Base-by-base conservation (phyloP, 2,113 vertebrate species). In the Heteronetta atricapilla region DNA sequence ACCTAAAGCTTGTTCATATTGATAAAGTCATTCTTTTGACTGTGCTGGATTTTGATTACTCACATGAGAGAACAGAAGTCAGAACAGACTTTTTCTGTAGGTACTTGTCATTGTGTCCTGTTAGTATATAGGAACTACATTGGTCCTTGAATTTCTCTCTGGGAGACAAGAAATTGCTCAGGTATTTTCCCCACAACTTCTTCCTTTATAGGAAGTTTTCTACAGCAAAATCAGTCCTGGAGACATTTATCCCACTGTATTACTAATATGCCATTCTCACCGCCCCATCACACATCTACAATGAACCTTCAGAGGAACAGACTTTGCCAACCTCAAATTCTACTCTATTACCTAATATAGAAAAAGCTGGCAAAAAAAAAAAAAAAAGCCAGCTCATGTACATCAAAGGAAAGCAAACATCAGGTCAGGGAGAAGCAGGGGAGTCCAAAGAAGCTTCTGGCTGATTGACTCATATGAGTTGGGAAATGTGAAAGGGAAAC, bases 221-320 rank as follows among this genome's bases (percentile, higher is more conserved):
- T 34, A 23, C 3, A 50, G n/a, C 14, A 48, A 55, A 17, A 4
- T 3, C 50, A 26, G 33, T 29, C 52, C 36, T 85, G 55, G 42
- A 44, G 60, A 21, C 7, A 3, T 31, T 55, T 63, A 31, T 42
- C 50, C 13, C 15, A 7, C 9, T 6, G 6, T 6, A 14, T 5
- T 14, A 17, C 29, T 58, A n/a, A 8, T 4, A 19, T 1, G 1
- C 25, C 17, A 0, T 0, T 19, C 4, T 1, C 6, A 7, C 26
- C 25, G 46, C 26, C 20, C 21, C 12, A 19, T 58, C 3, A 1
- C 26, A 8, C 2, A 6, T 25, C 81, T 77, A n/a, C 0, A 1
- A 52, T 16, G 13, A 84, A 55, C 44, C 29, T 52, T 42, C 33
- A 17, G 2, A 0, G 6, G 26, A 74, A 63, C 13, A 46, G 33